These are phyloP conservation scores for Chiloscyllium plagiosum DNA, from an alignment of 2,113 vertebrate species.

Conservation along the genomic window DNA sequence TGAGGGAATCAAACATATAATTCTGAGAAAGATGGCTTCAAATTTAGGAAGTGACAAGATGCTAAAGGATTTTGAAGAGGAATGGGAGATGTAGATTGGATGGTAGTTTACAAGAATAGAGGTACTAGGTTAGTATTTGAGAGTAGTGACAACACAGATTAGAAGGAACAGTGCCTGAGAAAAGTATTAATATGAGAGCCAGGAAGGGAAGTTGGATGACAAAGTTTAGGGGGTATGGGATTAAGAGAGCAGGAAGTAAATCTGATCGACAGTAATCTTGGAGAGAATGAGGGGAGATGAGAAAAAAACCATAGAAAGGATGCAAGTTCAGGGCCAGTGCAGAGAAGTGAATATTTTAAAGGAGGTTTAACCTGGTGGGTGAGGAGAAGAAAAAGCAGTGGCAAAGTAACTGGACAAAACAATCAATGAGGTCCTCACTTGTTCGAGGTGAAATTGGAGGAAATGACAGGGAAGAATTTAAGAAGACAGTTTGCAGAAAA, in stretches of 20 bases:
- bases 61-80: background rate
- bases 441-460: background rate
- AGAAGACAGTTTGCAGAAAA: background rate
- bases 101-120: background rate
- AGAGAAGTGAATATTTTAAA: background rate
- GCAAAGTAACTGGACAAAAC: background rate
- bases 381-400: background rate
- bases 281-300: background rate
- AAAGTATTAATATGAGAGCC: background rate
- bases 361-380: background rate
- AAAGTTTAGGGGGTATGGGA: background rate
- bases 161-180: background rate
- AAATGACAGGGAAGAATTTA: background rate
- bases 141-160: background rate
- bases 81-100: background rate
- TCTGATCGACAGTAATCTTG: background rate
- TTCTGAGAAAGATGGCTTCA: background rate
- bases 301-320: background rate
- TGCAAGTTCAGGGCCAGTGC: background rate
- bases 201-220: background rate
- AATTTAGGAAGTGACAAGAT: background rate
- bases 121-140: background rate
- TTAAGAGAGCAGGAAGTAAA: background rate
- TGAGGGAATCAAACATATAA: background rate
- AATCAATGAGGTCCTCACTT: background rate